Conservation (phyloP, 2,113 vertebrate species). For the Sceloporus tristichus region DNA sequence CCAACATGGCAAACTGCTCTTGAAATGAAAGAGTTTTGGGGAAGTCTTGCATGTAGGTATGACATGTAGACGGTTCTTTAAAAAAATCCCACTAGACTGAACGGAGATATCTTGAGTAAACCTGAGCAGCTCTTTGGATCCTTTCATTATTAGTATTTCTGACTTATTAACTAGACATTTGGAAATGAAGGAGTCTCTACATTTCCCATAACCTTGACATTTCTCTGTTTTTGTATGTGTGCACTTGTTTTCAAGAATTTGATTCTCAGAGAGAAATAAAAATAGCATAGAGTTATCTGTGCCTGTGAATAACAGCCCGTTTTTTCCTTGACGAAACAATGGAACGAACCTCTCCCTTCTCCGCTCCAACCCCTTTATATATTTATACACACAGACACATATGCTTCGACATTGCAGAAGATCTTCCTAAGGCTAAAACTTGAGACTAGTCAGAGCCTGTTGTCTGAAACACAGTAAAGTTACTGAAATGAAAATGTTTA, state of each 20-base stretch:
- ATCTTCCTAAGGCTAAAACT: conserved; percentile 52
- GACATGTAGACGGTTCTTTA: neutral
- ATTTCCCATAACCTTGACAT: conserved; percentile 59
- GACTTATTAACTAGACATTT: conserved; percentile 46
- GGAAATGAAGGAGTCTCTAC: conserved; percentile 57
- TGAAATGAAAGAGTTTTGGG: neutral
- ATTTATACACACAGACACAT: neutral
- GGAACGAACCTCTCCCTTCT: neutral
- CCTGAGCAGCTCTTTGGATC: neutral
- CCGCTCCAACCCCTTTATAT: neutral
- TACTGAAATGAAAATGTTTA: neutral
- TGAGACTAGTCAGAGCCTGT: conserved; percentile 34
- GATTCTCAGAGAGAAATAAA: too few relatives aligned
- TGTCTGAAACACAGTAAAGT: neutral
- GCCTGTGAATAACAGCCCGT: conserved; percentile 18
- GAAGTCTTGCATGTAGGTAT: neutral
- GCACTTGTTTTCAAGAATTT: too few relatives aligned
- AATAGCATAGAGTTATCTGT: conserved; percentile 58
- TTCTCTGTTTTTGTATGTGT: conserved; percentile 48
- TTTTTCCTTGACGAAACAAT: conserved; percentile 14
- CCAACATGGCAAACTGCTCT: neutral
- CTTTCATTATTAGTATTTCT: conserved; percentile 45
- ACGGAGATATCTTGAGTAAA: neutral
- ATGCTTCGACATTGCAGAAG: conserved; percentile 54
- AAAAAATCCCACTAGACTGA: neutral